A percentile compares a stretch with the other conserved stretches of the same genome.
phyloP scores from a whole-genome alignment of 2,797 vertebrate species.

The Chanos chanos region DNA sequence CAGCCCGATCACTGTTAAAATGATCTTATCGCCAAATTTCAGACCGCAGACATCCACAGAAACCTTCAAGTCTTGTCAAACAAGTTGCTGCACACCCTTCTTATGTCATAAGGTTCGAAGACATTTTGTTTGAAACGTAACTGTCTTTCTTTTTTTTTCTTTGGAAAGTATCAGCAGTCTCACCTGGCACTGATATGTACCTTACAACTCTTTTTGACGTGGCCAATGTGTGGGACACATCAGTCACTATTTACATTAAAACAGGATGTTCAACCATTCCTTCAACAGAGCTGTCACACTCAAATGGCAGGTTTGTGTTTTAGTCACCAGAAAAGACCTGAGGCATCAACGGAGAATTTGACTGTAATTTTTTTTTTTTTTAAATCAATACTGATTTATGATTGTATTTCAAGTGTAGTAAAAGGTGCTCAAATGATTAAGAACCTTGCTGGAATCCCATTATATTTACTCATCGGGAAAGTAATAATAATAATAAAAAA shows the following conservation, averaged over 20 bases:
- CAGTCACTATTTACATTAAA: constrained; percentile 14
- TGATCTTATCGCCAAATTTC: constrained; percentile 64
- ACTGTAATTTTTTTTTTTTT: no score
- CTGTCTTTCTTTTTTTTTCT: constrained; percentile 8
- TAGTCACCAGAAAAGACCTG: no score
- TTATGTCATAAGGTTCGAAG: no score
- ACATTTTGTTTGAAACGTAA: background rate
- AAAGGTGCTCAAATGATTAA: no score
- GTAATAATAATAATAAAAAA: no score
- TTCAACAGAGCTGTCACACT: background rate
- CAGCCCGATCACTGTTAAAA: constrained; percentile 67
- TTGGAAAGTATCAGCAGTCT: constrained; percentile 14
- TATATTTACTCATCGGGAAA: no score
- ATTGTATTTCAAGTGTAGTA: no score
- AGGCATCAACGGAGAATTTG: no score
- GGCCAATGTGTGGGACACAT: background rate
- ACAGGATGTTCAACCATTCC: background rate
- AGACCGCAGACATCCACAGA: constrained; percentile 56
- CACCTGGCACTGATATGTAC: constrained; percentile 5
- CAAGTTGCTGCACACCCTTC: constrained; percentile 44
- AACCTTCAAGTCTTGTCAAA: constrained; percentile 63
- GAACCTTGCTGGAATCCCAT: no score
- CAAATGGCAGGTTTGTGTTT: no score
- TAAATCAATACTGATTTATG: no score
- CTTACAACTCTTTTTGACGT: constrained; percentile 19